A percentile compares a stretch with the other conserved stretches of the same genome.
phyloP scores from a whole-genome alignment of 2,797 vertebrate species.

The Halcyon badia region DNA sequence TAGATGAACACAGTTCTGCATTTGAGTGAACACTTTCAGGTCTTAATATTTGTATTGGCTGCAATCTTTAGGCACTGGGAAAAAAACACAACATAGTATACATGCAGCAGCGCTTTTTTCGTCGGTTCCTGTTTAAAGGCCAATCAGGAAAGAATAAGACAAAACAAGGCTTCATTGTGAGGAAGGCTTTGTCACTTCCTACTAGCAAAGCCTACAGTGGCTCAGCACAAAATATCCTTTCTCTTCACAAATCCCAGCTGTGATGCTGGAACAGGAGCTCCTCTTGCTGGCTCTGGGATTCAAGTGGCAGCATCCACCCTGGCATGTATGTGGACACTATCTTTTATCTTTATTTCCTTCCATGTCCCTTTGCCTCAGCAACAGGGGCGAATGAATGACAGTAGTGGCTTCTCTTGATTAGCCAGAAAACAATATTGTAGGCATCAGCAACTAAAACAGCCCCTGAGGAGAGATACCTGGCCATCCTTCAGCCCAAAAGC shows the following conservation, averaged over 20 bases:
- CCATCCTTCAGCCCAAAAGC: conserved; percentile 44
- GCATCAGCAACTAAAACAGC: background rate
- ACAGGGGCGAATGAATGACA: background rate
- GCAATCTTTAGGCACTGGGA: background rate
- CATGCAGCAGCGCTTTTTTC: background rate
- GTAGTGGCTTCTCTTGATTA: conserved; percentile 54
- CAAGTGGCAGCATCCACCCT: background rate
- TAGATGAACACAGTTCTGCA: background rate
- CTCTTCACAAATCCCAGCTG: conserved; percentile 33
- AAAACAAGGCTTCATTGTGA: conserved; percentile 29
- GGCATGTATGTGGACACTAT: rapidly evolving
- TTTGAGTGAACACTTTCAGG: background rate
- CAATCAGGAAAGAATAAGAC: conserved; percentile 29
- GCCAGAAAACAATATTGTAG: background rate
- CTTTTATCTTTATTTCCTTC: conserved; percentile 21
- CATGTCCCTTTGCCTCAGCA: background rate
- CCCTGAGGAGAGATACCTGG: conserved; percentile 21
- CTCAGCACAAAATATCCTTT: conserved; percentile 44
- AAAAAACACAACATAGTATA: background rate
- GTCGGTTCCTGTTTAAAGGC: background rate
- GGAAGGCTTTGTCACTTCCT: conserved; percentile 40
- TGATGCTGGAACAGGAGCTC: background rate
- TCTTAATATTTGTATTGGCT: background rate
- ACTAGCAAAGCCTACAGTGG: background rate
- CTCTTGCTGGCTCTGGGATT: conserved; percentile 28